Base-by-base conservation (phyloP, 2,113 vertebrate species). In the Trinectes maculatus region DNA sequence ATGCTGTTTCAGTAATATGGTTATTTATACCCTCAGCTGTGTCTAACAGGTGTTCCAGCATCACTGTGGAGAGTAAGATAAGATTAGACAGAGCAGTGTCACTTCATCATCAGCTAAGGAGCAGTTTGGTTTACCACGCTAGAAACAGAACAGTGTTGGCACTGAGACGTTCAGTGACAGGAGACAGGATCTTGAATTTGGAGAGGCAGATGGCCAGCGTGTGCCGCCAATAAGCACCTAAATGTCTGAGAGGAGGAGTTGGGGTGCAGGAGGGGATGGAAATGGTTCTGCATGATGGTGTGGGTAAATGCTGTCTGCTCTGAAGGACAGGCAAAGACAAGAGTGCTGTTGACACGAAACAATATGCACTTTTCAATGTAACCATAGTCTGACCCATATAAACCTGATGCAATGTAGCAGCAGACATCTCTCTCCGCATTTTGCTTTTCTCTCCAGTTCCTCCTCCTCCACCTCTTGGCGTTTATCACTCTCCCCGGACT, bases 131-230 rank as follows among this genome's bases (percentile, higher is more conserved):
- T 76, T 25, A 66, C 26, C 33, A 6, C 8, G 19, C 36, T 29
- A 28, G 28, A 47, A 34, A 48, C 22, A 31, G 48, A 43, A 31
- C 21, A 8, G 13, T 25, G 8, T 65, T 24, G 9, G 6, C 8
- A 1, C 55, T 6, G 16, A 37, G 53, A 40, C 12, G 13, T 25
- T 5, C 31, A 48, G 8, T 47, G 25, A 9, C 57, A 40, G 48
- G 26, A 51, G 51, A 61, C 6, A 3, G 19, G 39, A 61, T 46
- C 42, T 54, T 43, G 54, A 53, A 62, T 24, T 62, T 58, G 21
- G 33, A 57, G 25, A 52, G 61, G 53, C 74, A 75, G 77, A 74
- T 80, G 76, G 59, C 67, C n/a, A n/a, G n/a, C n/a, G n/a, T n/a
- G n/a, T 29, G 19, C 57, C 9, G 5, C 46, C 62, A 80, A 80